Base-by-base conservation (phyloP, 2,888 invertebrate species). In the Apamea epomidion region DNA sequence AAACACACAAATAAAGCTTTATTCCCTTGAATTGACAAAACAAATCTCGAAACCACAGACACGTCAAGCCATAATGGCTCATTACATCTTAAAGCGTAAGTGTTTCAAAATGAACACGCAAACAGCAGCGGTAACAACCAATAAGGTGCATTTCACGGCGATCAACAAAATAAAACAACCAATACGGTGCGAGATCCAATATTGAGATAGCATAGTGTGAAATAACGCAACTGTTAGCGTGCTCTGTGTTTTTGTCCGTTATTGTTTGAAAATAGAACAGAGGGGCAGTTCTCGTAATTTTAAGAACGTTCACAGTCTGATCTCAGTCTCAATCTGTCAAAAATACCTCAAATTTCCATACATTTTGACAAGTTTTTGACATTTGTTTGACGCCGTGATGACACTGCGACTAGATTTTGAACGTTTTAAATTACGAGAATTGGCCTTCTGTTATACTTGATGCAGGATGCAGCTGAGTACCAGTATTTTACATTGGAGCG, bases 201-300 rank as follows among this genome's bases (percentile, higher is more conserved):
- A 84, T 84, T 84, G 74, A 64, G 68, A 81, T 81, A 85, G 68
- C 37, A 29, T 54, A 70, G 75, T 87, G 81, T 76, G 65, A 79
- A 82, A 73, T 84, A 74, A 78, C 70, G 81, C 79, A 87, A 87
- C 60, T n/a, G 76, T 76, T 83, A 48, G 83, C 79, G 74, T 42
- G 67, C 32, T 68, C 29, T 83, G 87, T 58, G 80, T 83, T 87
- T 83, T 79, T 37, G 72, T 25, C 74, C 70, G 76, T 77, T 78
- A 76, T 75, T 78, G 75, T 87, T 86, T 76, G 74, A 75, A 76
- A 74, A 74, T 82, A 21, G 64, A 80, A 83, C 71, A 2, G 32
- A 32, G 32, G 32, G 32, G 32, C 32, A 32, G 2, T 32, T 32
- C 32, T 32, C 32, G 32, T 32, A 32, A 32, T 1, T 32, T 32